Evolutionary conservation across 1,140 invertebrate species (phyloP).

Genomic region (Geopemphigus sp.): DNA sequence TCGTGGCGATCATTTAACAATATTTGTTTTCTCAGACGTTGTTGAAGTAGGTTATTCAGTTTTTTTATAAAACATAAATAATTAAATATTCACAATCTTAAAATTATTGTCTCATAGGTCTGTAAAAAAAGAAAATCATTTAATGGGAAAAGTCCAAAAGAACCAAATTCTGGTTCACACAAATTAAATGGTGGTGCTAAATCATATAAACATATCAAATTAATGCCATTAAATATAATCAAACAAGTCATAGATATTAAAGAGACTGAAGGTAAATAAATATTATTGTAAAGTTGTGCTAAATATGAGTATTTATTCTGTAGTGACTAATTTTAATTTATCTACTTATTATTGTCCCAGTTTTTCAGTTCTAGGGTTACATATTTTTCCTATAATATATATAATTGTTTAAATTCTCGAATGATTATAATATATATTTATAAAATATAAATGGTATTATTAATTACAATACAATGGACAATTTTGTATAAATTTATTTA

Average conservation of each 20-base stretch:
- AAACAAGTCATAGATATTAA: constrained; percentile 86
- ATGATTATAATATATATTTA: too few species aligned
- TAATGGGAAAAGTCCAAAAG: constrained; percentile 69
- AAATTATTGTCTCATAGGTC: constrained; percentile 55
- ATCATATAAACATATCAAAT: constrained; percentile 85
- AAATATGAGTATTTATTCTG: neutral
- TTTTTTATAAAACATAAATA: neutral
- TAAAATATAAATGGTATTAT: too few species aligned
- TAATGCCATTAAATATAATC: constrained; percentile 82
- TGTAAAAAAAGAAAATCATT: constrained; percentile 79
- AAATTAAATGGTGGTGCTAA: constrained; percentile 66
- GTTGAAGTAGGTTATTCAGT: constrained; percentile 87
- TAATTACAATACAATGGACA: too few species aligned
- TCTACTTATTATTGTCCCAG: too few species aligned
- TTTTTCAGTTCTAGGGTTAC: too few species aligned
- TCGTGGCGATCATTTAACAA: constrained; percentile 79
- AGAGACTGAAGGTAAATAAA: constrained; percentile 65
- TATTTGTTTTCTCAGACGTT: constrained; percentile 92
- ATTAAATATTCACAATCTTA: neutral
- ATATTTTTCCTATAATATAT: too few species aligned
- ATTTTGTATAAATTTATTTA: too few species aligned
- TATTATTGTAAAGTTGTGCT: neutral
- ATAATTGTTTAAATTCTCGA: too few species aligned
- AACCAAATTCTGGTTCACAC: constrained; percentile 60
- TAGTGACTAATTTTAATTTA: neutral